These are phyloP conservation scores for Lophura nycthemera DNA, from an alignment of 2,113 vertebrate species.

Conservation along the genomic window DNA sequence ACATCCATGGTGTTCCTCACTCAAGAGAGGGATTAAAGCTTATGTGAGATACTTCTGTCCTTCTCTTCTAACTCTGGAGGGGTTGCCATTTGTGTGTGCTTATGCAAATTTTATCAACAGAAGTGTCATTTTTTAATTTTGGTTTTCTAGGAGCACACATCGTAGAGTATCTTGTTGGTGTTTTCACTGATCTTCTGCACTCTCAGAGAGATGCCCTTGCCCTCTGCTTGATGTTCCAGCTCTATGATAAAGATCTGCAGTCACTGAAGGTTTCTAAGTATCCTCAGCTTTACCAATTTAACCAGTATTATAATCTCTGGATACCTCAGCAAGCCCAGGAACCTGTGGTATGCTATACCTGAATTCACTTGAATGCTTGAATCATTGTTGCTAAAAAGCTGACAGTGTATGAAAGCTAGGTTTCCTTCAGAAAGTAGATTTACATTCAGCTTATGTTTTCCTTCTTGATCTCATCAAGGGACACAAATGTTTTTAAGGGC, in stretches of 20 bases:
- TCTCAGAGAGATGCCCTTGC: conserved; percentile 91
- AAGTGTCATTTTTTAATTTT: background rate
- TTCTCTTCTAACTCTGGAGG: background rate
- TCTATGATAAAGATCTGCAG: conserved; percentile 86
- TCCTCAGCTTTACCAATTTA: conserved; percentile 75
- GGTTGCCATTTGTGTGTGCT: background rate
- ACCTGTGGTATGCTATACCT: conserved; percentile 77
- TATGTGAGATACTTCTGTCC: background rate
- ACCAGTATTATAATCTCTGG: conserved; percentile 90
- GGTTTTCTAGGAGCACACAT: conserved; percentile 67
- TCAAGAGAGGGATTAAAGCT: background rate
- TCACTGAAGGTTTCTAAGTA: conserved; percentile 60
- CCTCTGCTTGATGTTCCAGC: conserved; percentile 89
- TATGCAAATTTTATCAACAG: background rate
- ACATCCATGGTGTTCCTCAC: background rate
- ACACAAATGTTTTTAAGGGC: background rate
- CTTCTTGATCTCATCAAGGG: background rate
- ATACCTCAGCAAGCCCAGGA: conserved; percentile 82
- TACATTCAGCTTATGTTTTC: background rate
- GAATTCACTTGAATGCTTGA: background rate
- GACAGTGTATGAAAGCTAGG: background rate
- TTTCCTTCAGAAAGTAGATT: background rate
- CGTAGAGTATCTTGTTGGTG: conserved; percentile 80
- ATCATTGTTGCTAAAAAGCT: background rate
- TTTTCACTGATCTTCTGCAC: conserved; percentile 91